Conservation (phyloP, 2,113 vertebrate species). For the Xenopus laevis region DNA sequence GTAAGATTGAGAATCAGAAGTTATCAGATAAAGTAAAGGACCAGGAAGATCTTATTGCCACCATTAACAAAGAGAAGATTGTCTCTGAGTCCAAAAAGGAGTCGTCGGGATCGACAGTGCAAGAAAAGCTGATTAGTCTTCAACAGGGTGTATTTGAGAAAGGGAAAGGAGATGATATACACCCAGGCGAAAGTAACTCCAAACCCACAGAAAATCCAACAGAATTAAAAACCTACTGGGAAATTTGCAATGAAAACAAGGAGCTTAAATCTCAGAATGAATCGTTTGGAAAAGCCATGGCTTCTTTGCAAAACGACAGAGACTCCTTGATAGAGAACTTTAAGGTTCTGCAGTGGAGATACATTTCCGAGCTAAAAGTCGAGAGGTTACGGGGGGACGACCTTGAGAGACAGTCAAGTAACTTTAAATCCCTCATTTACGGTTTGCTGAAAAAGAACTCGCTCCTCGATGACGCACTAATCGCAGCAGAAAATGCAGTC, state of each 20-base stretch:
- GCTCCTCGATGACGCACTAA: conserved; percentile 46
- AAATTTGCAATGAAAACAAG: conserved; percentile 58
- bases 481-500: conserved; percentile 59
- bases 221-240: conserved; percentile 54
- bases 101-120: no score
- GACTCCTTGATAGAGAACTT: conserved; percentile 77
- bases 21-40: conserved; percentile 58
- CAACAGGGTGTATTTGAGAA: conserved; percentile 41
- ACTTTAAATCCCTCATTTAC: conserved; percentile 51
- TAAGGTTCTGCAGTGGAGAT: conserved; percentile 65
- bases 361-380: conserved; percentile 62
- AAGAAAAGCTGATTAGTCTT: conserved; percentile 36
- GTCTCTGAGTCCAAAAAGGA: conserved; percentile 56
- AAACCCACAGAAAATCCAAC: conserved; percentile 3
- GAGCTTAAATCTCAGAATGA: conserved; percentile 67
- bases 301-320: conserved; percentile 74
- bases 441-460: conserved; percentile 59
- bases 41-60: conserved; percentile 59
- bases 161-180: conserved; percentile 49
- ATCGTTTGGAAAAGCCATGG: conserved; percentile 79
- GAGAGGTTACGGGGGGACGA: conserved; percentile 58
- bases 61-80: conserved; percentile 60
- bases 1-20: conserved; percentile 62
- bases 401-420: conserved; percentile 61
- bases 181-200: conserved; percentile 47